Evolutionary conservation across 1,140 invertebrate genomes (phyloP).

Genomic region (Sycophaga agraensis): DNA sequence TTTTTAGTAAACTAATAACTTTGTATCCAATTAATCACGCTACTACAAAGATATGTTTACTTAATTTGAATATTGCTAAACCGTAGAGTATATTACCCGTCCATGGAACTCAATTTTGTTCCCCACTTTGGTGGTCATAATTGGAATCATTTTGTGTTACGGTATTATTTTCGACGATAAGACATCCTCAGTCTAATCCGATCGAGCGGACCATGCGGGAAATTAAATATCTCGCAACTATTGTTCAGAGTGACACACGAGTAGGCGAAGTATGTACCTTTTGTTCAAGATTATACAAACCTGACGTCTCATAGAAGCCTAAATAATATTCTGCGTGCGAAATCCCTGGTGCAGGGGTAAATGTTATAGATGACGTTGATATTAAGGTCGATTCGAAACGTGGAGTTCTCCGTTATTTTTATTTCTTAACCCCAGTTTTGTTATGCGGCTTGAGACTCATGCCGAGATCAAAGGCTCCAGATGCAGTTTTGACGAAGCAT

Average conservation of each 20-base stretch:
- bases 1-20: slow-evolving; percentile 12
- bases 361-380: too few species aligned
- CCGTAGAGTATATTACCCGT: not conserved
- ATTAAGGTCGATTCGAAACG: too few species aligned
- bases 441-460: too few species aligned
- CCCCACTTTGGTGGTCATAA: not conserved
- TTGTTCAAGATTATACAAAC: too few species aligned
- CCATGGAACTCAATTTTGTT: not conserved
- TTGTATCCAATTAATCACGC: slow-evolving; percentile 15
- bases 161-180: not conserved
- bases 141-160: not conserved
- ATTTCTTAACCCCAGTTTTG: too few species aligned
- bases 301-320: too few species aligned
- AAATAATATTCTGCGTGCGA: too few species aligned
- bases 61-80: not conserved
- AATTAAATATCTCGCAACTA: not conserved
- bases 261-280: not conserved
- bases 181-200: slow-evolving; percentile 1
- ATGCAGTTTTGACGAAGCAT: too few species aligned
- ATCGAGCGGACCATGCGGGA: not conserved
- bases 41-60: too few species aligned
- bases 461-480: too few species aligned
- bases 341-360: too few species aligned
- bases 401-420: too few species aligned
- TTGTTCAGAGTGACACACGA: not conserved